Percentiles rank a stretch among this genome's conserved stretches.
Evolutionary conservation across 53 echinoderm and acorn worm species (phyloP).

Genomic region (Arbacia lixula): DNA sequence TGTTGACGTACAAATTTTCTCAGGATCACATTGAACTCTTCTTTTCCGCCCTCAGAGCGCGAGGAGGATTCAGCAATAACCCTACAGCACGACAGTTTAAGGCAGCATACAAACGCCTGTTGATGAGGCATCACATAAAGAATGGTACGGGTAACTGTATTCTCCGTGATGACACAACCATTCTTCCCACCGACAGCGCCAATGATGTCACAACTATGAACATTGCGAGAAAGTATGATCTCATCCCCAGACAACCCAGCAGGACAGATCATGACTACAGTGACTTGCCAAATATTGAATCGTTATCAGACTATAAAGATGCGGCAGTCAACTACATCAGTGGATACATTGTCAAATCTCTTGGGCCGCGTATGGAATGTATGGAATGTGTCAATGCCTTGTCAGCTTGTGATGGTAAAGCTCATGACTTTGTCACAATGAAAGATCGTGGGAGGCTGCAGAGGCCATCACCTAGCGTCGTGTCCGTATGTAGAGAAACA

Average conservation of each 20-base stretch:
- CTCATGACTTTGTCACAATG: too few species aligned
- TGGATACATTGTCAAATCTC: conserved; percentile 50
- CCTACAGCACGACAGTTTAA: conserved; percentile 63
- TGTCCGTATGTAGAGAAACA: too few species aligned
- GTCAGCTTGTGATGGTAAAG: too few species aligned
- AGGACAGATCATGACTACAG: conserved; percentile 57
- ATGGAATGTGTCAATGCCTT: too few species aligned
- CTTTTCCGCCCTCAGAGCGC: conserved; percentile 51
- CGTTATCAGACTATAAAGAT: conserved; percentile 21
- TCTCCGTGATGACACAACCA: conserved; percentile 41
- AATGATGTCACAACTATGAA: too few species aligned
- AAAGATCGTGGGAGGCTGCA: too few species aligned
- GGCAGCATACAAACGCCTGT: conserved; percentile 57
- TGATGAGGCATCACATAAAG: conserved; percentile 52
- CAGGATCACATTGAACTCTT: conserved; percentile 75
- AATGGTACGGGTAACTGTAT: conserved; percentile 53
- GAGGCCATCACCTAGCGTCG: too few species aligned
- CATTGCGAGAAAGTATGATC: conserved; percentile 27
- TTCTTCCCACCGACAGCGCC: conserved; percentile 42
- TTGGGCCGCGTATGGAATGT: too few species aligned
- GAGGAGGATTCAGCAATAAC: conserved; percentile 66
- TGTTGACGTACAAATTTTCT: conserved; percentile 59
- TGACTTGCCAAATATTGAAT: conserved; percentile 39
- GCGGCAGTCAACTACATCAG: conserved; percentile 58
- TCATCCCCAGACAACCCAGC: conserved; percentile 6